Evolutionary conservation across 2,113 vertebrate species (phyloP), one percentile per base, ranked within the genome.

Genomic region (Symphodus melops): DNA sequence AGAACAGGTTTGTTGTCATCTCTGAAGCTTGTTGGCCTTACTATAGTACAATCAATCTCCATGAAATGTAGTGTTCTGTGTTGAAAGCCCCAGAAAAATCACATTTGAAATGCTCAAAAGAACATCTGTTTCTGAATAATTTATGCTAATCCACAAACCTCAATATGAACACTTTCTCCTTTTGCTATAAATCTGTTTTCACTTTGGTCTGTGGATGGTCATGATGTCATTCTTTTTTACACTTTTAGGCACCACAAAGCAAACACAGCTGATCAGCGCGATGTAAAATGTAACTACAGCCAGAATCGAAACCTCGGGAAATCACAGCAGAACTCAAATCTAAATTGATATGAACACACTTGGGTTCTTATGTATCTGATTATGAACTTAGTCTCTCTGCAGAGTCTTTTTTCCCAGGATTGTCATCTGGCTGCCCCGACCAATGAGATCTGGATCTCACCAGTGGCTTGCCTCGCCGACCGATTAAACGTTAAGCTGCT

Each of bases 401-500:
- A 7, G 46, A 48, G 17, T 7, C 17, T 48, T 19, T 19, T 48
- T 48, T 48, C 4, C 46, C 3, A 8, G 16, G 46, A 48, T 48
- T 48, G 62, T 64, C 2, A 37, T 65, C 78, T 56, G 49, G 39
- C 66, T 28, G 57, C 62, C 4, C 37, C 5, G 28, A 63, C 66
- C 56, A 70, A n/a, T 51, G 66, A 77, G 80, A 72, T 87, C 61
- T 64, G 65, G 63, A 84, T 84, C 81, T 86, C 25, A 16, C 66
- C 49, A 10, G 61, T 56, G 48, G 66, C 55, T 63, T 42, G 53
- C 65, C 51, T 42, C 75, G 79, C 60, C 1, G 75, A 46, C 70
- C 16, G 85, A 87, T 93, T 87, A 89, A 91, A 86, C 23, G 80
- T 81, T 90, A 88, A 93, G 88, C 89, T 49, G 60, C 21, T 51